phyloP scores from a whole-genome alignment of 2,888 invertebrate genomes.

The Herminia tarsipennalis region DNA sequence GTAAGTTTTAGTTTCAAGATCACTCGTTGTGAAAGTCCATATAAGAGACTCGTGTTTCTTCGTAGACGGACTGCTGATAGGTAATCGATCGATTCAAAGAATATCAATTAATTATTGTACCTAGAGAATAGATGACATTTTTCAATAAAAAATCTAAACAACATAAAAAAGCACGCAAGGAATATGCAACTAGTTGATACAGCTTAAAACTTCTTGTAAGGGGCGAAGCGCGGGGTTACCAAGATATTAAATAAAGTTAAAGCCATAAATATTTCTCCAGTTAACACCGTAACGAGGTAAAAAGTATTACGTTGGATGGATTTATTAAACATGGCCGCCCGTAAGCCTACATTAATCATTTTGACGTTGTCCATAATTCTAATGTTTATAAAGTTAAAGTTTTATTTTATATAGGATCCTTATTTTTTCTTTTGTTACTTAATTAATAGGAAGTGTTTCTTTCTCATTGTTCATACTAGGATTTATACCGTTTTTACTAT shows the following conservation, averaged over 20 bases:
- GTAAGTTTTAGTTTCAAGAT: no score
- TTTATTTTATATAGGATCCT: neutral
- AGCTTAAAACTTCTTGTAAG: slow-evolving; percentile 75
- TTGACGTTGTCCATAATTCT: slow-evolving; percentile 10
- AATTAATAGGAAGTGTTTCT: no score
- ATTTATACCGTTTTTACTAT: no score
- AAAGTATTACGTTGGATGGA: slow-evolving; percentile 47
- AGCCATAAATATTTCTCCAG: slow-evolving; percentile 84
- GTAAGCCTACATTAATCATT: slow-evolving; percentile 34
- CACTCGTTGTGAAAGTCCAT: no score
- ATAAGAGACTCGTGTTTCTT: no score
- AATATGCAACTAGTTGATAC: slow-evolving; percentile 51
- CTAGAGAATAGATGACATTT: no score
- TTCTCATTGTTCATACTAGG: no score
- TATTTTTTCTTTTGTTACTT: neutral
- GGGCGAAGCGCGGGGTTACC: slow-evolving; percentile 48
- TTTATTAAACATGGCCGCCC: slow-evolving; percentile 42
- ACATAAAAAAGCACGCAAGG: slow-evolving; percentile 15
- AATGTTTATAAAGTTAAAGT: slow-evolving; percentile 1
- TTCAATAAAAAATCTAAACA: neutral
- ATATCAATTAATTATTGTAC: no score
- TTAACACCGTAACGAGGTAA: slow-evolving; percentile 73
- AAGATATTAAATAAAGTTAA: slow-evolving; percentile 85
- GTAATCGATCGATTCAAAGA: no score
- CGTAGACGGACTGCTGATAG: no score